phyloP scores from a whole-genome alignment of 2,888 invertebrate genomes.

The Biston stratarius region DNA sequence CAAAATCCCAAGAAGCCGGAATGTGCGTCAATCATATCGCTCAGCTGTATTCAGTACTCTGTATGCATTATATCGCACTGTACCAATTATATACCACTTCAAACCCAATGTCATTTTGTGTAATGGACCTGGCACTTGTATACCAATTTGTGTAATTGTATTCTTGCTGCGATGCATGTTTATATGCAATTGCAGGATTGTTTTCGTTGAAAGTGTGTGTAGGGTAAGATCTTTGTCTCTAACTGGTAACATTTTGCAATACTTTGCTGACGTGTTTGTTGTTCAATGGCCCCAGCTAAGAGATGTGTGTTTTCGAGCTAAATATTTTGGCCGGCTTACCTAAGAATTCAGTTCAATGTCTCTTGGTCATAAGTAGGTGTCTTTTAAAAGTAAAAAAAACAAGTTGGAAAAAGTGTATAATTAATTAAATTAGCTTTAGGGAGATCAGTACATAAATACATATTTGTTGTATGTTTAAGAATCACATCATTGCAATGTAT shows the following conservation, averaged over 20 bases:
- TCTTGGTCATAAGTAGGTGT: constrained; percentile 9
- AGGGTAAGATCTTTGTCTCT: constrained; percentile 95
- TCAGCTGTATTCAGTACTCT: constrained; percentile 93
- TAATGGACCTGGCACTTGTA: constrained; percentile 98
- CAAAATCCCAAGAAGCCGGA: constrained; percentile 93
- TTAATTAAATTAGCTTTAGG: constrained; percentile 57
- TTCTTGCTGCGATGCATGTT: constrained; percentile 90
- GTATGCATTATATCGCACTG: constrained; percentile 88
- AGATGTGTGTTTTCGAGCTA: constrained; percentile 88
- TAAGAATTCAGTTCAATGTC: constrained; percentile 57
- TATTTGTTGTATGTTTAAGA: constrained; percentile 45
- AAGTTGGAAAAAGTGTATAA: constrained; percentile 62
- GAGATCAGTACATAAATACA: constrained; percentile 59
- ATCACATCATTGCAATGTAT: constrained; percentile 40
- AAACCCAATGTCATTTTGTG: constrained; percentile 94
- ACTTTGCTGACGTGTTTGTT: constrained; percentile 93
- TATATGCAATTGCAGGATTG: constrained; percentile 90
- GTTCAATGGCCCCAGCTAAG: constrained; percentile 97
- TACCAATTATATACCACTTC: constrained; percentile 89
- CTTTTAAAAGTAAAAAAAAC: constrained; percentile 47
- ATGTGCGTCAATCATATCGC: constrained; percentile 94
- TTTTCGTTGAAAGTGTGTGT: constrained; percentile 98
- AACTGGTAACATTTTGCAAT: constrained; percentile 94
- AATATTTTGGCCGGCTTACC: constrained; percentile 92
- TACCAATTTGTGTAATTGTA: constrained; percentile 94